Conservation (phyloP, 2,888 invertebrate genomes). For the Thecophora atra region DNA sequence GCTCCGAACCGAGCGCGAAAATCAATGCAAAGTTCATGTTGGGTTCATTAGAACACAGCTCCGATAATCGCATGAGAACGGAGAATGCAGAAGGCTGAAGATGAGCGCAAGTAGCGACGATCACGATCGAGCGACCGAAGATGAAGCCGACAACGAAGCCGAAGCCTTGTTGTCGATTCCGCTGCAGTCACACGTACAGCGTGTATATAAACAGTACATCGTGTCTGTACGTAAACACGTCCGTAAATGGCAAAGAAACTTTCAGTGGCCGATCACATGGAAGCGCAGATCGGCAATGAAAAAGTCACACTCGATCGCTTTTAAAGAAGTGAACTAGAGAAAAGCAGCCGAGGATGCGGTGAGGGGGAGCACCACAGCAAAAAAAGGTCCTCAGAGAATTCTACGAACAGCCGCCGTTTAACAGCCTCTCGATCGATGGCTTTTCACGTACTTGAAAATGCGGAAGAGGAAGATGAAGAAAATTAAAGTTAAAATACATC, state of each 20-base stretch:
- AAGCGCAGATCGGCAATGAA: background rate
- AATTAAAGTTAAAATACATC: too few species aligned
- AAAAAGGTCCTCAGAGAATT: too few species aligned
- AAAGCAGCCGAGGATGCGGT: background rate
- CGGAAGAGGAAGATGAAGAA: too few species aligned
- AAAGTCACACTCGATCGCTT: slow-evolving; percentile 1
- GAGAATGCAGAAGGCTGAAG: background rate
- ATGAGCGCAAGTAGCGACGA: slow-evolving; percentile 9
- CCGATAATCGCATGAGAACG: background rate
- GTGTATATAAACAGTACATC: too few species aligned
- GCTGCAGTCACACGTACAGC: background rate
- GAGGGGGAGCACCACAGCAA: background rate
- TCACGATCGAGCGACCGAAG: slow-evolving; percentile 19
- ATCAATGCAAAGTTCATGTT: slow-evolving; percentile 28
- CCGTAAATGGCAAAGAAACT: background rate
- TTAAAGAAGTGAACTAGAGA: background rate
- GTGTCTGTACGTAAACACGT: too few species aligned
- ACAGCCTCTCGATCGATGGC: too few species aligned
- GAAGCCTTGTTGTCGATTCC: background rate
- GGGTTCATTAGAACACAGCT: slow-evolving; percentile 37
- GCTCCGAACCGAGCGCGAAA: background rate
- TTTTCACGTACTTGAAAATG: too few species aligned
- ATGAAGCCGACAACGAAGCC: slow-evolving; percentile 1
- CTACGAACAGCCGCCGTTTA: too few species aligned
- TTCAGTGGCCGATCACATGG: slow-evolving; percentile 1